Evolutionary conservation across 92 coral and sea anemone genomes (phyloP).

Genomic region (Diadumene lineata): DNA sequence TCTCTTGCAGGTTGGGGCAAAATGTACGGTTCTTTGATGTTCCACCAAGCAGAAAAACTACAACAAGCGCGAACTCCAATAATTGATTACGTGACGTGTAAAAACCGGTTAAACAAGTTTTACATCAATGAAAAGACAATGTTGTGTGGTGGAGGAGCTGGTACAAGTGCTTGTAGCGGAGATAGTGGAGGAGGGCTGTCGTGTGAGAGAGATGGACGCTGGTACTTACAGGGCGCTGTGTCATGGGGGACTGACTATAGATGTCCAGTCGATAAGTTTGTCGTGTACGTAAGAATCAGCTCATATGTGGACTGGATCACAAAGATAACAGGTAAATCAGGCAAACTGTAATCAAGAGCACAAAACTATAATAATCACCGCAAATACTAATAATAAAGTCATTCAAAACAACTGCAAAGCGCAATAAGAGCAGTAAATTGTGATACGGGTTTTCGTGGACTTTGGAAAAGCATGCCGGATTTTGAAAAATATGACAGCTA

Average conservation of each 20-base stretch:
- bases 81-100: constrained; percentile 45
- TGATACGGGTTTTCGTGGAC: too few relatives aligned
- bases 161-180: constrained; percentile 62
- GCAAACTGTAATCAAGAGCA: too few relatives aligned
- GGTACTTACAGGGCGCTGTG: constrained; percentile 68
- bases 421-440: too few relatives aligned
- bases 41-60: constrained; percentile 36
- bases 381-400: too few relatives aligned
- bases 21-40: constrained; percentile 12
- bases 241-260: constrained; percentile 58
- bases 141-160: constrained; percentile 64
- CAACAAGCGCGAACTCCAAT: constrained; percentile 51
- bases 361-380: too few relatives aligned
- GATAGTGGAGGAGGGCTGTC: constrained; percentile 66
- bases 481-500: too few relatives aligned
- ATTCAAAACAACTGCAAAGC: too few relatives aligned
- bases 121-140: constrained; percentile 44
- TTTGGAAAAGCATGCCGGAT: too few relatives aligned
- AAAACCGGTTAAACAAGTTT: constrained; percentile 20
- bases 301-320: constrained; percentile 57
- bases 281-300: constrained; percentile 63
- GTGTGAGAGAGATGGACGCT: constrained; percentile 44
- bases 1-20: constrained; percentile 10
- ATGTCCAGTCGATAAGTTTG: constrained; percentile 46
- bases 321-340: constrained; percentile 17